Base-by-base conservation (phyloP, 2,797 vertebrate genomes). In the Coccyzus lansbergi region DNA sequence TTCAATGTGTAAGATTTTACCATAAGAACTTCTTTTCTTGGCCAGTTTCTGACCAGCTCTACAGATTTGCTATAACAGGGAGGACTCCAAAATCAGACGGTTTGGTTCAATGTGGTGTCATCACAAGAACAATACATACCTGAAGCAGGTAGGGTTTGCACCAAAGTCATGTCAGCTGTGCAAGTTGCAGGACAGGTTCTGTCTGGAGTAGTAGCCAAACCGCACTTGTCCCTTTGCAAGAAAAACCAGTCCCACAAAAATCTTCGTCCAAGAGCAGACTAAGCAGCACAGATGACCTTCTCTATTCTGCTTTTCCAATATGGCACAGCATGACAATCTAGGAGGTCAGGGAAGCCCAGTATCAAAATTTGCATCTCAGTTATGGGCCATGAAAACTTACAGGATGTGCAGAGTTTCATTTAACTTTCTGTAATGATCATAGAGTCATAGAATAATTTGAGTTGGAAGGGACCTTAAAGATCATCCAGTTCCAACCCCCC, bases 61-160 rank as follows among this genome's bases (percentile, higher is more conserved):
- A 16, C 38, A 2, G 26, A 69, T 31, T 67, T 2, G 2, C 68
- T 31, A 3, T 14, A 29, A 56, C 62, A 48, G 62, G 26, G 74
- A 53, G 68, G 68, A 34, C 51, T 48, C 29, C 49, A 58, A 9
- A 51, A 52, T 44, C 14, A 64, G 51, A 14, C 17, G 56, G 9
- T 48, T 18, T n/a, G 34, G 29, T 60, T 67, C 46, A 8, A 42
- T 14, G 53, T 52, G 51, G 31, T 21, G 3, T 17, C 67, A 46
- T 7, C 36, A 10, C 42, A 2, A 6, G 2, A 10, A 22, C 55
- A 44, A 36, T 4, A 4, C 40, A 6, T 20, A 4, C 5, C 13
- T 52, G 33, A 21, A 79, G 29, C 60, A 21, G 49, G 9, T 9
- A 12, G 33, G 9, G 25, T 36, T 38, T 52, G 51, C 68, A 80